Evolutionary conservation across 92 coral and sea anemone genomes (phyloP).

Genomic region (Muricea muricata): DNA sequence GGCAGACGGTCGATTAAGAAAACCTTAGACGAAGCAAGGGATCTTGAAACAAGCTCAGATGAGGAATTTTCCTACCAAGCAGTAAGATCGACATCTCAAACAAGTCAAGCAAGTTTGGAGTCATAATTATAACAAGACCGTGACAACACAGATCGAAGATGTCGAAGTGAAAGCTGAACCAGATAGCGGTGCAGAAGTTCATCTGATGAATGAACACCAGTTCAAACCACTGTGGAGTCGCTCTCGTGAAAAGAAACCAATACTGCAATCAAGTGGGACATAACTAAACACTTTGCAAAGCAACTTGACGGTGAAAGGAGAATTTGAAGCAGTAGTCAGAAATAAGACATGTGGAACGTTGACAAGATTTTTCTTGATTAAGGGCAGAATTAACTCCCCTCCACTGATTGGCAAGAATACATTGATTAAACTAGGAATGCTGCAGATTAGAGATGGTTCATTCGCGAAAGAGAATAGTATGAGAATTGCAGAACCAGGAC

Average conservation of each 20-base stretch:
- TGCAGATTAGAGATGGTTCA: constrained; percentile 60
- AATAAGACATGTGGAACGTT: constrained; percentile 57
- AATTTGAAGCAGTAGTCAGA: constrained; percentile 48
- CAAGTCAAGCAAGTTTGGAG: constrained; percentile 34
- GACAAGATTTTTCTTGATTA: constrained; percentile 48
- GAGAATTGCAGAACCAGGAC: constrained; percentile 54
- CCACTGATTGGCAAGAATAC: constrained; percentile 53
- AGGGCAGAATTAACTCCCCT: constrained; percentile 57
- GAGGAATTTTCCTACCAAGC: constrained; percentile 58
- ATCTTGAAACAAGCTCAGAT: constrained; percentile 36
- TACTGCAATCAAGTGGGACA: constrained; percentile 36
- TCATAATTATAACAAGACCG: constrained; percentile 2
- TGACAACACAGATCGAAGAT: constrained; percentile 38
- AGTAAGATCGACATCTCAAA: constrained; percentile 43
- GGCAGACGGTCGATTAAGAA: constrained; percentile 24
- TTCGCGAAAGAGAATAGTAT: constrained; percentile 54
- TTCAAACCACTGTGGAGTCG: constrained; percentile 54
- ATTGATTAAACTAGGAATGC: constrained; percentile 54
- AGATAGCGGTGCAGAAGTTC: constrained; percentile 65
- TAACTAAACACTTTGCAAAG: constrained; percentile 58
- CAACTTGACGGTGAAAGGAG: constrained; percentile 58
- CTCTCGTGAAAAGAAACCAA: constrained; percentile 17
- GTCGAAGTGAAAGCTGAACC: constrained; percentile 54
- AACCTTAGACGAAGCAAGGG: constrained; percentile 16
- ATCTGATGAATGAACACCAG: constrained; percentile 58